These are phyloP conservation scores for Brienomyrus longianalis DNA, from an alignment of 2,113 vertebrate species.

Conservation along the genomic window DNA sequence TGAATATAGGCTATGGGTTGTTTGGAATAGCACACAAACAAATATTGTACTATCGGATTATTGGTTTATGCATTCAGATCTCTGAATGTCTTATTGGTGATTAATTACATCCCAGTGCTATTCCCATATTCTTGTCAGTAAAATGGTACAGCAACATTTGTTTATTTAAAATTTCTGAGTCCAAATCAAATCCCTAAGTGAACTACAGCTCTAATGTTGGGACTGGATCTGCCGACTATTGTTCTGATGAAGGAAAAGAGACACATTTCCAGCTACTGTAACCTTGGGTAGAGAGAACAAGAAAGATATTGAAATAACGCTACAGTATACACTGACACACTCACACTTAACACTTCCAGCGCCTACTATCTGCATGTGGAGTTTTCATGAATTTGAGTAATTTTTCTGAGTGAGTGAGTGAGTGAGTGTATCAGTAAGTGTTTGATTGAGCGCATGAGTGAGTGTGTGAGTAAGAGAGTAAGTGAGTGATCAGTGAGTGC, in stretches of 20 bases:
- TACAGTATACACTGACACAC: background rate
- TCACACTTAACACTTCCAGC: background rate
- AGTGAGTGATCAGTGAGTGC: too few relatives aligned
- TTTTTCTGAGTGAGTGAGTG: background rate
- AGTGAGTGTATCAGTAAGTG: background rate
- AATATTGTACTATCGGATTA: background rate
- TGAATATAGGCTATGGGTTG: background rate
- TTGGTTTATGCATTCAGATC: background rate
- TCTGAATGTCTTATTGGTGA: conserved; percentile 16
- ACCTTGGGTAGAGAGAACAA: background rate
- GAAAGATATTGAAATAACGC: background rate
- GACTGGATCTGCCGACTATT: background rate
- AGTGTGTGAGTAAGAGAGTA: too few relatives aligned
- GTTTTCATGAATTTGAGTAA: background rate
- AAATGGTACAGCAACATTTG: background rate
- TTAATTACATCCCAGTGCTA: background rate
- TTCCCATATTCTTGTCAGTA: background rate
- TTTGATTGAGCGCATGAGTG: background rate
- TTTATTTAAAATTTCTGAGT: conserved; percentile 4
- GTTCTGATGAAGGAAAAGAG: background rate
- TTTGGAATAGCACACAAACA: background rate
- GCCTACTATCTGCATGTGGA: background rate
- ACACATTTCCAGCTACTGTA: background rate
- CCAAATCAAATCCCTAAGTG: background rate
- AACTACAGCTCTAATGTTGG: background rate